Conservation (phyloP, 1,140 invertebrate species). For the Rhyacophila brunnea region DNA sequence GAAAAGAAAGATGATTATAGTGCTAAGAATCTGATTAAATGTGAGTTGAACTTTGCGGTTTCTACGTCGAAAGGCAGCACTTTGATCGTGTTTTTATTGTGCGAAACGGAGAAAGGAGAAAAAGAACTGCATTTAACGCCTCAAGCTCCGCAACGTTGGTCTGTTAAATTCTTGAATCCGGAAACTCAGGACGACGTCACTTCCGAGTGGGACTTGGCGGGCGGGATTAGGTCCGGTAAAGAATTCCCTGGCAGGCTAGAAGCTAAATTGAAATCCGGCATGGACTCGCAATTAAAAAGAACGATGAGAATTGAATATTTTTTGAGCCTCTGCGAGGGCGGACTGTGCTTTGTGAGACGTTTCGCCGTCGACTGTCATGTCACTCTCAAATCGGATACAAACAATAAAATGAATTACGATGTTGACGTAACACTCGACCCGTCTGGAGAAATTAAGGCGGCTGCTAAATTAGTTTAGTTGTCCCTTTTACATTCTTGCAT, state of each 20-base stretch:
- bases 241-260: slow-evolving; percentile 24
- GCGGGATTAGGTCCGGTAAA: slow-evolving; percentile 17
- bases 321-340: slow-evolving; percentile 25
- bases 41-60: not conserved
- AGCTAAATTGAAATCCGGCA: slow-evolving; percentile 9
- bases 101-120: slow-evolving; percentile 16
- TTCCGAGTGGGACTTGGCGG: slow-evolving; percentile 27
- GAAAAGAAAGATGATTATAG: slow-evolving; percentile 10
- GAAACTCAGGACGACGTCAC: slow-evolving; percentile 16
- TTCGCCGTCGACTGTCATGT: slow-evolving; percentile 25
- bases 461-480: not conserved
- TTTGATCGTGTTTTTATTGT: slow-evolving; percentile 22
- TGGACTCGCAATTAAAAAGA: slow-evolving; percentile 2
- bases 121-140: slow-evolving; percentile 29
- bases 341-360: slow-evolving; percentile 19
- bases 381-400: not conserved
- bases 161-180: slow-evolving; percentile 21
- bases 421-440: slow-evolving; percentile 11
- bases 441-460: slow-evolving; percentile 10
- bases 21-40: slow-evolving; percentile 11
- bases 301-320: slow-evolving; percentile 23
- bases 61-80: slow-evolving; percentile 9
- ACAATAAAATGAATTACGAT: slow-evolving; percentile 10
- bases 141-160: slow-evolving; percentile 30
- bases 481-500: no score